A percentile compares a stretch with the other conserved stretches of the same genome.
Conservation (phyloP, 2,797 vertebrate species). For the Coccyzus lansbergi region DNA sequence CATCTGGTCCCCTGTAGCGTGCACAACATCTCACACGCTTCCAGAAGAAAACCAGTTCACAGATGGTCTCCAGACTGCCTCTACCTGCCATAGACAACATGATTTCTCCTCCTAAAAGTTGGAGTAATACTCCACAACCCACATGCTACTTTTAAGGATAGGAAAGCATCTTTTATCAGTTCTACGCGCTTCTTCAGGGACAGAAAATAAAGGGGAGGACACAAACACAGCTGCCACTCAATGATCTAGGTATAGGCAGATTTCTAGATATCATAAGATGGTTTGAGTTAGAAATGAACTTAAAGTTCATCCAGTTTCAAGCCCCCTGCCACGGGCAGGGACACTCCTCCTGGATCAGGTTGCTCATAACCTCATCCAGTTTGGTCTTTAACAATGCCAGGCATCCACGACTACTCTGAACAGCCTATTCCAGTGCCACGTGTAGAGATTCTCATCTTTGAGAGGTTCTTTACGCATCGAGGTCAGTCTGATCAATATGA, state of each 20-base stretch:
- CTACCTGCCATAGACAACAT: neutral
- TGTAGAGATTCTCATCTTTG: neutral
- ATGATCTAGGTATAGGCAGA: accelerated
- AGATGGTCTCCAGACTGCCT: neutral
- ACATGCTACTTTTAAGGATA: neutral
- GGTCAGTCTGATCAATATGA: neutral
- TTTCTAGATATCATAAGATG: too few species aligned
- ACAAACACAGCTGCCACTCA: neutral
- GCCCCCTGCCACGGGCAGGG: too few species aligned
- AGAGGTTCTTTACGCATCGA: neutral
- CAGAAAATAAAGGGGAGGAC: neutral
- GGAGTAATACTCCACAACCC: neutral
- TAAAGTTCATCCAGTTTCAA: too few species aligned
- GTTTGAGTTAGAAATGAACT: too few species aligned
- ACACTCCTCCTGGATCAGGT: too few species aligned
- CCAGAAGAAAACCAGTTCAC: neutral
- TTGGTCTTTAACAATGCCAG: too few species aligned
- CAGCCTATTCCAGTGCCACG: too few species aligned
- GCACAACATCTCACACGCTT: accelerated
- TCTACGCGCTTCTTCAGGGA: accelerated
- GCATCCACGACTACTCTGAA: too few species aligned
- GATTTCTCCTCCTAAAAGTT: neutral
- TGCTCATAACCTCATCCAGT: too few species aligned
- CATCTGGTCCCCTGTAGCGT: accelerated
- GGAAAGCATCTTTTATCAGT: neutral